These are phyloP conservation scores for Caerostris darwini DNA, from an alignment of 1,140 invertebrate genomes.

Conservation along the genomic window DNA sequence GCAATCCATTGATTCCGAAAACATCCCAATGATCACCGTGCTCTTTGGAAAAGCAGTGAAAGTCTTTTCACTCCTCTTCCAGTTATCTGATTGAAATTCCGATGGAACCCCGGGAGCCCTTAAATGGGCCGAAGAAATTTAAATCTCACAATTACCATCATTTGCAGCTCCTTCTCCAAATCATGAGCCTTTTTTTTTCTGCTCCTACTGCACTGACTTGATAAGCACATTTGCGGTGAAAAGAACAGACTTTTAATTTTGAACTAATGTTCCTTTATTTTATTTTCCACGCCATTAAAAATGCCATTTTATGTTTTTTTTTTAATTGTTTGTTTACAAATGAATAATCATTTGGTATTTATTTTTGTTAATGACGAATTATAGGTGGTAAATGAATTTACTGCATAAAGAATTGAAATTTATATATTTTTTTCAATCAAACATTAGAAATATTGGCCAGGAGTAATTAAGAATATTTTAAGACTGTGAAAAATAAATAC, in stretches of 20 bases:
- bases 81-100: conserved; percentile 33
- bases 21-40: neutral
- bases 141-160: conserved; percentile 25
- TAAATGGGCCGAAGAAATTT: conserved; percentile 19
- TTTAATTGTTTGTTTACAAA: too few relatives aligned
- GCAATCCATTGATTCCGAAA: neutral
- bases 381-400: too few relatives aligned
- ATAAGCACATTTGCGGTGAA: neutral
- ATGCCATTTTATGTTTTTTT: too few relatives aligned
- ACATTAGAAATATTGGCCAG: too few relatives aligned
- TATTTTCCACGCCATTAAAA: too few relatives aligned
- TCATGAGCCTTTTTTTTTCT: neutral
- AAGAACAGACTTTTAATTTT: neutral
- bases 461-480: too few relatives aligned
- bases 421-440: too few relatives aligned
- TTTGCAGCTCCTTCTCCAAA: neutral
- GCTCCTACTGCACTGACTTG: neutral
- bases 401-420: too few relatives aligned
- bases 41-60: neutral
- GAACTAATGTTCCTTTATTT: too few relatives aligned
- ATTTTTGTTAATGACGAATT: too few relatives aligned
- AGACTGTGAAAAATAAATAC: too few relatives aligned
- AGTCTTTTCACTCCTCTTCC: conserved; percentile 25
- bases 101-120: neutral
- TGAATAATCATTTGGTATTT: too few relatives aligned